phyloP scores from a whole-genome alignment of 2,888 invertebrate species.

The Tholera decimalis region DNA sequence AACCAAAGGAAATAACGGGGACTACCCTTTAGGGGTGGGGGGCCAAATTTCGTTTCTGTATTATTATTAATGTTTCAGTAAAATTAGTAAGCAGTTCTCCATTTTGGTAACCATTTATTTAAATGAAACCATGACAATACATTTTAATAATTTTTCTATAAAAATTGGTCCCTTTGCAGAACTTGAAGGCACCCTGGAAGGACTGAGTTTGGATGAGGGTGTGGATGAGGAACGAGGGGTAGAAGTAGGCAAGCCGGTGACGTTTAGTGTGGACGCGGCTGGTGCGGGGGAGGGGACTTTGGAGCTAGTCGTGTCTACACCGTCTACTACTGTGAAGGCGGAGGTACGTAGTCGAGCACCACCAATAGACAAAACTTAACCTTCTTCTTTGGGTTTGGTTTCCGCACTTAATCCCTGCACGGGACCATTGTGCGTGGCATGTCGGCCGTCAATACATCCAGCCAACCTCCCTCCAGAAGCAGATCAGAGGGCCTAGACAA shows the following conservation, averaged over 20 bases:
- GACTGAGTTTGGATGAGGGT: conserved; percentile 86
- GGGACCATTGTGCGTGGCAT: no score
- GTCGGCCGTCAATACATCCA: no score
- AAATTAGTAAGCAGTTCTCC: no score
- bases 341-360: conserved; percentile 90
- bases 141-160: not conserved
- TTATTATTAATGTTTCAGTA: no score
- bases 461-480: no score
- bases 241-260: conserved; percentile 96
- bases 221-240: conserved; percentile 86
- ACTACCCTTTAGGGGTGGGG: no score
- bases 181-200: conserved; percentile 88
- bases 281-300: conserved; percentile 98
- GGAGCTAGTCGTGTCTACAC: conserved; percentile 97
- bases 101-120: no score
- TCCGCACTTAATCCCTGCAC: no score
- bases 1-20: no score
- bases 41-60: no score
- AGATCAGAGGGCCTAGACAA: no score
- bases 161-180: conserved; percentile 73
- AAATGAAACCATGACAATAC: not conserved
- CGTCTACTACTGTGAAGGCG: conserved; percentile 96
- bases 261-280: conserved; percentile 98
- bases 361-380: not conserved
- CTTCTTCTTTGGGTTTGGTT: no score